Base-by-base conservation (phyloP, 2,113 vertebrate species). In the Paedocypris sp. region DNA sequence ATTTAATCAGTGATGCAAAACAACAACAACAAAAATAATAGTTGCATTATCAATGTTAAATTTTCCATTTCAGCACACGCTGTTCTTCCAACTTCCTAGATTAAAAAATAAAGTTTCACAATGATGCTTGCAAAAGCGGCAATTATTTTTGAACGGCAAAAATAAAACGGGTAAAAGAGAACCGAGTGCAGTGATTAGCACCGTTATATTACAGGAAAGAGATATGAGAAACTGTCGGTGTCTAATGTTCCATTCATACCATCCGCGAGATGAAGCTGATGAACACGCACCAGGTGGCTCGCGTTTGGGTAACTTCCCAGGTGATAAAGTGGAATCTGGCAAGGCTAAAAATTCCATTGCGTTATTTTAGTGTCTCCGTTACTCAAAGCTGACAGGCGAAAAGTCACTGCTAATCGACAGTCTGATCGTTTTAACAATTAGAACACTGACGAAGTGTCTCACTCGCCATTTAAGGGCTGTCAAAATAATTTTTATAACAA, bases 201-300 rank as follows among this genome's bases (percentile, higher is more conserved):
- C 25, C 12, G 20, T 45, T 32, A 20, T 20, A 6, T 29, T 20
- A 32, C 5, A 32, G n/a, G 29, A 51, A 33, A 51, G 16, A n/a
- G 11, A 43, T 58, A 18, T 32, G 28, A 58, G 25, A 43, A 43
- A 43, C 6, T 15, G 2, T 7, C n/a, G 23, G 38, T 43, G 29
- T 22, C 39, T 20, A 22, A 43, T 43, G 26, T 45, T 43, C 26
- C 38, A 58, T 57, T 57, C 38, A 57, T 45, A 58, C 3, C 18
- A 2, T 58, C 20, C 31, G 15, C 26, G 28, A 7, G 39, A 16
- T 16, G 33, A 9, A 32, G 15, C 26, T 58, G 54, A 45, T 57
- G 26, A 58, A 31, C 6, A 57, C 16, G n/a, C 26, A 58, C 54
- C 54, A 58, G 54, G 54, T 58, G 54, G 54, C 39, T 32, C 31